These are phyloP conservation scores for Tympanuchus pallidicinctus DNA, from an alignment of 2,113 vertebrate species.

Conservation along the genomic window DNA sequence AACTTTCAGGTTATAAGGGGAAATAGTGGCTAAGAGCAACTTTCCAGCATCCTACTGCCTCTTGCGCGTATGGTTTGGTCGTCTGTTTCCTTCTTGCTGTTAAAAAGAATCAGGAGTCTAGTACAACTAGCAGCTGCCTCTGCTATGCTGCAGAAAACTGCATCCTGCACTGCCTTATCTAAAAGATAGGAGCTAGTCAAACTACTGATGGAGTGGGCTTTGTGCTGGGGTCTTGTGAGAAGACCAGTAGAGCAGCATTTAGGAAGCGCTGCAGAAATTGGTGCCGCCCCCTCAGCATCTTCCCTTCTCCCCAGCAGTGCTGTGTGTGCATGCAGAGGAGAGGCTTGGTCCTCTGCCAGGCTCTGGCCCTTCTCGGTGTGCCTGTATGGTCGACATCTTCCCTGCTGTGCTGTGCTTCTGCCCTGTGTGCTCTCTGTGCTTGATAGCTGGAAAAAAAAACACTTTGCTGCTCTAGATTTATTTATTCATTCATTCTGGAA, in stretches of 20 bases:
- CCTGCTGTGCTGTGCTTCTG: background rate
- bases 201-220: background rate
- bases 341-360: background rate
- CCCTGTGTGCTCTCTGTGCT: rapidly evolving
- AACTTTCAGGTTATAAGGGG: background rate
- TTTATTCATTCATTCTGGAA: background rate
- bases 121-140: background rate
- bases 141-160: background rate
- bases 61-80: background rate
- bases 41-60: background rate
- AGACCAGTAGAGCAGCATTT: rapidly evolving
- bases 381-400: rapidly evolving
- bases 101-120: background rate
- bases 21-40: background rate
- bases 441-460: background rate
- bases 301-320: background rate
- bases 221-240: background rate
- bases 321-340: rapidly evolving
- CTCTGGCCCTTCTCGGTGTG: background rate
- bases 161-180: background rate
- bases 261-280: background rate
- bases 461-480: background rate
- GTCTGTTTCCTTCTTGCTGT: background rate
- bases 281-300: background rate
- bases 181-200: background rate